Base-by-base conservation (phyloP, 1,140 invertebrate species). In the Dendroctonus ponderosae region DNA sequence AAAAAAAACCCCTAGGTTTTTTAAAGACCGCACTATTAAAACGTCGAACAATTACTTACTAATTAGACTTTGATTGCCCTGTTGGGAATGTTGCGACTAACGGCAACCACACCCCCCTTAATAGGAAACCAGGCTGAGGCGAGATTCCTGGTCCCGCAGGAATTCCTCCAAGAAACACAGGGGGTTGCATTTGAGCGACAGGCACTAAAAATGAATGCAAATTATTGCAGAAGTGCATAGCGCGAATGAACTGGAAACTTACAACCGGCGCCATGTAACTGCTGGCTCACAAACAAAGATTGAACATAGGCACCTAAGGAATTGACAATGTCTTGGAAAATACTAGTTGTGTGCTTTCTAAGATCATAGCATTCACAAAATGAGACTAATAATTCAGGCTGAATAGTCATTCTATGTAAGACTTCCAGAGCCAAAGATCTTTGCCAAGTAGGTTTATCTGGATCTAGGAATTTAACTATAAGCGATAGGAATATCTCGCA, bases 401-500 rank as follows among this genome's bases (percentile, higher is more conserved):
- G 91, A 51, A 92, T 89, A 6, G 91, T 90, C 81, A 99, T 90
- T 80, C 95, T 96, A 77, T 98, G 94, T 15, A 99, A 83, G 4
- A 98, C 95, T 84, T 99, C 97, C 8, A 99, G 79, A 0, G 97
- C 96, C 49, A 98, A 79, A 11, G 94, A 92, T 59, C 96, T 82
- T 77, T 99, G 96, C 97, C 97, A 99, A 49, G 89, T 84, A 37
- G 94, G 93, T 80, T 97, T 97, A 74, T 99, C 97, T 8, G 92
- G 90, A 80, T 98, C 96, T 76, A 99, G 79, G 82, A 99, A 98
- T 79, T 98, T 98, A 5, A 99, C 93, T 43, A 99, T 91, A 41
- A 99, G 81, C 0, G 96, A 97, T 49, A 99, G 82, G 79, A 99
- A 98, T 75, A 99, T 99, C 82, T 99, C 97, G 81, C 96, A 98